Percentiles rank a stretch among this genome's conserved stretches.
Evolutionary conservation across 2,797 vertebrate genomes (phyloP).

Genomic region (Gymnoscopelus microlampas): DNA sequence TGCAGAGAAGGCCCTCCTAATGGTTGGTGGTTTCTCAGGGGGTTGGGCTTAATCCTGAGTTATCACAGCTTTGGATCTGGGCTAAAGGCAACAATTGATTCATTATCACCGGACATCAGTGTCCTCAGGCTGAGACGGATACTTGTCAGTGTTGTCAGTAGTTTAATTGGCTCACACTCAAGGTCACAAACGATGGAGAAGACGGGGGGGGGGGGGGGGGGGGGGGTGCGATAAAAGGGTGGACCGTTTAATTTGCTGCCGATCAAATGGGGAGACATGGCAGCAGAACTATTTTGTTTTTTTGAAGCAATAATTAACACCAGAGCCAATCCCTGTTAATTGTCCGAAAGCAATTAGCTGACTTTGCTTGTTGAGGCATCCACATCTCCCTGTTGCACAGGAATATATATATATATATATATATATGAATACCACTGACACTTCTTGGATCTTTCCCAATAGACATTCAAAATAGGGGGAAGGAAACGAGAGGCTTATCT

Average conservation of each 20-base stretch:
- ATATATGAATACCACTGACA: background rate
- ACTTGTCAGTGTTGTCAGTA: constrained; percentile 62
- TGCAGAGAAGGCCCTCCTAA: constrained; percentile 45
- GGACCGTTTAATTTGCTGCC: constrained; percentile 37
- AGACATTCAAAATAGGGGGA: constrained; percentile 71
- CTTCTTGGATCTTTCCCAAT: constrained; percentile 61
- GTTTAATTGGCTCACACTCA: constrained; percentile 74
- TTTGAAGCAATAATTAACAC: too few relatives aligned
- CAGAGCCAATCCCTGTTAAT: constrained; percentile 53
- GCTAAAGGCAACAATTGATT: constrained; percentile 81
- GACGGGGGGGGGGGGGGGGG: too few relatives aligned
- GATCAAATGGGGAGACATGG: constrained; percentile 25
- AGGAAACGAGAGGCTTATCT: constrained; percentile 73
- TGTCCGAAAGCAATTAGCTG: constrained; percentile 44
- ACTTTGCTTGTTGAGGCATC: constrained; percentile 40
- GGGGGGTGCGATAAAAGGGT: constrained; percentile 34
- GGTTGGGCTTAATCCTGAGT: constrained; percentile 53
- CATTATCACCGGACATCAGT: constrained; percentile 77
- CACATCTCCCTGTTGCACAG: too few relatives aligned
- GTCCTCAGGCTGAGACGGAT: constrained; percentile 69
- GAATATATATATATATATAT: too few relatives aligned
- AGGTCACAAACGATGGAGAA: constrained; percentile 68
- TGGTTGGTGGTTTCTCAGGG: constrained; percentile 60
- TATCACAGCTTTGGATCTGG: constrained; percentile 76
- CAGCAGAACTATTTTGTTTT: constrained; percentile 31